Evolutionary conservation across 1,140 invertebrate genomes (phyloP), one percentile per base, ranked within the genome.

Genomic region (Aphelinus atriplicis): DNA sequence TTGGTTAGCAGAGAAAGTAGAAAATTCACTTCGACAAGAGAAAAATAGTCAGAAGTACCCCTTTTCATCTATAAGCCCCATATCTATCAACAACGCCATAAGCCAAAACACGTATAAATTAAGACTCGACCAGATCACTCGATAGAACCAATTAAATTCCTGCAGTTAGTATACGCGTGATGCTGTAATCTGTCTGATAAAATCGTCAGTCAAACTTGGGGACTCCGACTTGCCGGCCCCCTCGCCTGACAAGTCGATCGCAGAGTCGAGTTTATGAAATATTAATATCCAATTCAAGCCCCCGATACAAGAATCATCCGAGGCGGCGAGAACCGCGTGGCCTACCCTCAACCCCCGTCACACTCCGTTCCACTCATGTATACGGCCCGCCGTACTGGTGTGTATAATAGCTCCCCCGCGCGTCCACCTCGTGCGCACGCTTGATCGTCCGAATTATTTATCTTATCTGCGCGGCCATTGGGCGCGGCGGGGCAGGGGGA

Each of bases 251-350:
- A 26, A 73, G 47, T 67, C 67, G 63, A 78, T 72, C 73, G 74
- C 26, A 26, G 26, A 26, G 26, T 55, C 63, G 57, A 80, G 77
- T 84, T 84, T 81, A 84, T 85, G 81, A 83, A 85, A 85, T 84
- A 85, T 85, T 85, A 85, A 85, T 85, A 84, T 85, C 84, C 83
- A 85, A 85, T 85, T 85, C 83, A 84, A 84, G 80, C 82, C 80
- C 80, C 77, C 80, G 79, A 83, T 82, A 78, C 79, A 77, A 80
- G 56, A 76, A 76, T 76, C 74, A 76, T 71, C 26, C 26, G 26
- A 26, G 26, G 26, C 26, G 26, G 26, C 26, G 26, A 26, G 26
- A 26, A 26, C 26, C 26, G 26, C 26, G 26, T 26, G 26, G 26
- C 26, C 26, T 26, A 26, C 26, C 26, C 26, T 26, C 26, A 26